Percentiles rank a stretch among this genome's conserved stretches.
These are phyloP conservation scores for Pelecanus crispus DNA, from an alignment of 2,113 vertebrate species.

Conservation along the genomic window DNA sequence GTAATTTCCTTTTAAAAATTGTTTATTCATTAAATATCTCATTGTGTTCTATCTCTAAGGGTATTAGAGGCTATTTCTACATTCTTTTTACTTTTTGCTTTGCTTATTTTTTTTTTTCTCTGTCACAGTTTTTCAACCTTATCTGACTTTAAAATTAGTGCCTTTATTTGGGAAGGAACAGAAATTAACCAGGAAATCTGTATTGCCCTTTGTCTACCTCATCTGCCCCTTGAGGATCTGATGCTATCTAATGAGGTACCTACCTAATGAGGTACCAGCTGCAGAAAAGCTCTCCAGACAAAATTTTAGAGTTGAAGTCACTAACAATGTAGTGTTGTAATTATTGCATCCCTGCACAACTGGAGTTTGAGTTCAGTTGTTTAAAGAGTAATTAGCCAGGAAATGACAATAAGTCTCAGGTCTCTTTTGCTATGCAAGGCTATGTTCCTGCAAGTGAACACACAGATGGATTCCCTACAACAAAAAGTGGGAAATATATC, in stretches of 20 bases:
- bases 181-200: background rate
- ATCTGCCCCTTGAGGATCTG: background rate
- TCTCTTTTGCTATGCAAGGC: background rate
- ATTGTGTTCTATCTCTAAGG: background rate
- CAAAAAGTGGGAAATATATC: background rate
- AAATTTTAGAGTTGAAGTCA: background rate
- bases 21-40: background rate
- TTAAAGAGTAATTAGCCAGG: background rate
- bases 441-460: background rate
- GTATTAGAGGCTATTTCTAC: background rate
- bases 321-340: background rate
- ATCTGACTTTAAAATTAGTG: background rate
- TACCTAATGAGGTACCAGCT: background rate
- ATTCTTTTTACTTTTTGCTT: background rate
- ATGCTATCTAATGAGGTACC: too few species aligned
- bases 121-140: background rate
- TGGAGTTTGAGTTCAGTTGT: background rate
- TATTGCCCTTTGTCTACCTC: background rate
- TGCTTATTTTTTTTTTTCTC: background rate
- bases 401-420: background rate
- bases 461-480: background rate
- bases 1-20: constrained; percentile 2
- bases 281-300: background rate
- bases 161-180: background rate
- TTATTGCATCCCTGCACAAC: background rate